Evolutionary conservation across 2,888 invertebrate species (phyloP).

Genomic region (Hedychridium roseum): DNA sequence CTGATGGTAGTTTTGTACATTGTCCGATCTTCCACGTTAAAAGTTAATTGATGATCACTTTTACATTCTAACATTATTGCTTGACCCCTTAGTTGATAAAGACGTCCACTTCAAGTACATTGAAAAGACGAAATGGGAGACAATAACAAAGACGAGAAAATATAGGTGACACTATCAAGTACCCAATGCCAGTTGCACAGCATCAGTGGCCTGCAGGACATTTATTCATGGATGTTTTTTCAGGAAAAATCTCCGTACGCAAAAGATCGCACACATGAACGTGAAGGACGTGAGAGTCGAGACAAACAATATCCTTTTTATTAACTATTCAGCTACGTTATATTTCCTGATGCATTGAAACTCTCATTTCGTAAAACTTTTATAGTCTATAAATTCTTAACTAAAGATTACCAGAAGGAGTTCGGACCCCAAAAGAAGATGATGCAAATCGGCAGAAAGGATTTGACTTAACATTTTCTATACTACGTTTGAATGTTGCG

Average conservation of each 20-base stretch:
- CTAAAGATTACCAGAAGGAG: constrained; percentile 55
- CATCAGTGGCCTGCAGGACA: constrained; percentile 24
- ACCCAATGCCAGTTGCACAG: constrained; percentile 37
- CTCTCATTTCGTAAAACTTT: not conserved
- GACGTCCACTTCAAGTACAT: constrained; percentile 51
- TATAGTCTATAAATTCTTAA: constrained; percentile 46
- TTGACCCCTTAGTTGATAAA: constrained; percentile 54
- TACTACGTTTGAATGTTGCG: constrained; percentile 62
- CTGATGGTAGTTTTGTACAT: too few species aligned
- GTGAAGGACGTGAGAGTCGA: constrained; percentile 76
- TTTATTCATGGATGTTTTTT: constrained; percentile 48
- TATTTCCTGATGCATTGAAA: constrained; percentile 1
- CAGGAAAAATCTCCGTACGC: constrained; percentile 84
- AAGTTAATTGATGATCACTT: constrained; percentile 19
- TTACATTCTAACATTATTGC: constrained; percentile 38
- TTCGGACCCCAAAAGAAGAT: constrained; percentile 62
- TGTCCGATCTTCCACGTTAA: not conserved
- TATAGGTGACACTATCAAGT: constrained; percentile 51
- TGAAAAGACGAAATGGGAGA: constrained; percentile 56
- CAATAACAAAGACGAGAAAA: constrained; percentile 50
- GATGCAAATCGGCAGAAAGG: constrained; percentile 55
- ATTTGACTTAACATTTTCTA: constrained; percentile 61
- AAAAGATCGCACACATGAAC: constrained; percentile 76
- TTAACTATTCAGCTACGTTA: not conserved
- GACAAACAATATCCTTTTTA: constrained; percentile 87